These are phyloP conservation scores for Micrastur ruficollis DNA, from an alignment of 2,797 vertebrate genomes.

Conservation along the genomic window DNA sequence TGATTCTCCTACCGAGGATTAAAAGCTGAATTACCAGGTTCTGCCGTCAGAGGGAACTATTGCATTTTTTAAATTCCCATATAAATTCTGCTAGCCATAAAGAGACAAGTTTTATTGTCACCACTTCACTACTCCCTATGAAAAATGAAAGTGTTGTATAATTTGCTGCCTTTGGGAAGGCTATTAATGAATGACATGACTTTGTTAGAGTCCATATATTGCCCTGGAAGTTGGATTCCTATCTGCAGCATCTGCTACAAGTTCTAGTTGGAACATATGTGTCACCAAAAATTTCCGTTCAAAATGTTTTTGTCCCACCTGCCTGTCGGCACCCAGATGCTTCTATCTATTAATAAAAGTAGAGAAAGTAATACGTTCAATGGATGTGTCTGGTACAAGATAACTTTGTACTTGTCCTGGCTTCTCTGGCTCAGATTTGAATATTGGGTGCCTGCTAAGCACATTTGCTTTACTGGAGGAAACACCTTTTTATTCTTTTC, in stretches of 20 bases:
- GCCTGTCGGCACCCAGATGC: not conserved
- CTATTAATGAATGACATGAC: not conserved
- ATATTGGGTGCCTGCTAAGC: not conserved
- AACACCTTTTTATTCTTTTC: not conserved
- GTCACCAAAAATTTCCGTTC: not conserved
- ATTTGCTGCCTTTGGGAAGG: not conserved
- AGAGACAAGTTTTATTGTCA: not conserved
- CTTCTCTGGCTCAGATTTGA: not conserved
- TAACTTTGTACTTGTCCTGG: not conserved
- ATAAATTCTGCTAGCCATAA: not conserved
- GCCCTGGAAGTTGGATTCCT: not conserved
- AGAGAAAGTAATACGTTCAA: not conserved
- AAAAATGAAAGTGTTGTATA: not conserved
- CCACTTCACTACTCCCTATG: not conserved
- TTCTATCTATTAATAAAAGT: not conserved
- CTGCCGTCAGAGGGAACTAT: conserved; percentile 66
- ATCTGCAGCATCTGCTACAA: not conserved
- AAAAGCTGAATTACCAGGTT: not conserved
- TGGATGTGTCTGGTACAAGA: not conserved
- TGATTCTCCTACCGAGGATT: not conserved
- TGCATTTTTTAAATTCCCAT: not conserved
- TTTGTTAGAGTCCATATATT: not conserved
- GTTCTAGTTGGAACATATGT: not conserved
- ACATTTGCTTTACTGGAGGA: not conserved
- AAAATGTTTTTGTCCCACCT: not conserved